These are phyloP conservation scores for Chrysomela aeneicollis DNA, from an alignment of 2,888 invertebrate species.

Conservation along the genomic window DNA sequence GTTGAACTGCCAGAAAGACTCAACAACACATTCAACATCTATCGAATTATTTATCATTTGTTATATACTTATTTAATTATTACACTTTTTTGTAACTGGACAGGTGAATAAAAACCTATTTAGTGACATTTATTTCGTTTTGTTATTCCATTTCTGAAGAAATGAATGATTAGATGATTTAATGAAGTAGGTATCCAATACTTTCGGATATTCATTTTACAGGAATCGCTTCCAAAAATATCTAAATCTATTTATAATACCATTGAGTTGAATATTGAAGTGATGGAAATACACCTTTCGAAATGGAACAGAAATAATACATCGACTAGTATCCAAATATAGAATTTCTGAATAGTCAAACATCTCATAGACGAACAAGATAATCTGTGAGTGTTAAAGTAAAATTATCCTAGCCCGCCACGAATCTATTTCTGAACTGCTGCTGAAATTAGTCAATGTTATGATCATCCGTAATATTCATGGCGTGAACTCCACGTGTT, in stretches of 20 bases:
- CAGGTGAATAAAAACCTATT: conserved; percentile 53
- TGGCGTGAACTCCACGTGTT: no score
- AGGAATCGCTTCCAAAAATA: background rate
- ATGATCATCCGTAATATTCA: conserved; percentile 2
- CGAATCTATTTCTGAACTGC: conserved; percentile 42
- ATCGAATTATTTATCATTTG: conserved; percentile 50
- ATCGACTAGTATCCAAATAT: conserved; percentile 38
- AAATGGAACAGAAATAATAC: conserved; percentile 8
- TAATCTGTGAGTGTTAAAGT: conserved; percentile 37
- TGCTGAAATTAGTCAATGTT: conserved; percentile 46
- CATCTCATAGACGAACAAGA: conserved; percentile 45
- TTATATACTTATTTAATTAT: conserved; percentile 52
- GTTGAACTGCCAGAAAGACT: conserved; percentile 56
- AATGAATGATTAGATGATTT: conserved; percentile 41
- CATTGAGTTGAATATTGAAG: no score
- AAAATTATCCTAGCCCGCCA: conserved; percentile 43
- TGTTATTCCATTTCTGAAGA: conserved; percentile 41
- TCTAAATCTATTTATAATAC: background rate
- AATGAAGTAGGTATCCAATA: conserved; percentile 47
- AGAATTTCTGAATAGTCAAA: conserved; percentile 25
- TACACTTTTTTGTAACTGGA: conserved; percentile 50
- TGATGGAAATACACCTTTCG: background rate
- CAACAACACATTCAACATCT: conserved; percentile 49
- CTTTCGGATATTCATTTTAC: conserved; percentile 43
- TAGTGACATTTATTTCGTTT: conserved; percentile 51